Evolutionary conservation across 2,113 vertebrate species (phyloP).

Genomic region (Psilopsiagon aurifrons): DNA sequence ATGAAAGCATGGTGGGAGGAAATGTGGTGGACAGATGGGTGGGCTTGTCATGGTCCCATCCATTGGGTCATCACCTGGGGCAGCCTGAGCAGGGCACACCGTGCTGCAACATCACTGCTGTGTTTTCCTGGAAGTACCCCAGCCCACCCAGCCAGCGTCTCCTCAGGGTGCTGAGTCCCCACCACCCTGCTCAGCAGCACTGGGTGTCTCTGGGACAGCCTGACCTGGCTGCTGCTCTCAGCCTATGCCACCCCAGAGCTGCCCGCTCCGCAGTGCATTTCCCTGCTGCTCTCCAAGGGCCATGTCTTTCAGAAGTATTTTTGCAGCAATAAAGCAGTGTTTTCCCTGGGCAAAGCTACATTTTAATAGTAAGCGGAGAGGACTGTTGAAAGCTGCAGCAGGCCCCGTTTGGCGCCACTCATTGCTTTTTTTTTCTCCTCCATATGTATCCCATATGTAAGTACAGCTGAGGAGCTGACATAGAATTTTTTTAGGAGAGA

Average conservation of each 20-base stretch:
- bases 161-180: neutral
- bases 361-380: slow-evolving; percentile 43
- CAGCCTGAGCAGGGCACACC: neutral
- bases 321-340: slow-evolving; percentile 32
- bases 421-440: neutral
- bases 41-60: neutral
- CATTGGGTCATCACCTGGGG: rapidly evolving
- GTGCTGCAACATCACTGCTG: rapidly evolving
- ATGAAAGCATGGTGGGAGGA: neutral
- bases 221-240: neutral
- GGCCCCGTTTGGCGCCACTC: slow-evolving; percentile 4
- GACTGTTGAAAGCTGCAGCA: slow-evolving; percentile 54
- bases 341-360: slow-evolving; percentile 20
- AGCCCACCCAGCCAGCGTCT: neutral
- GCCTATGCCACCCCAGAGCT: rapidly evolving
- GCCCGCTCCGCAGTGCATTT: rapidly evolving
- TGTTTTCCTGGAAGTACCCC: neutral
- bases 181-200: neutral
- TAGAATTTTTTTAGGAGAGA: neutral
- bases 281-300: neutral
- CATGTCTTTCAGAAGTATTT: neutral
- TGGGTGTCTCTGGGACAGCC: neutral
- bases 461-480: slow-evolving; percentile 43
- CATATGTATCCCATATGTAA: slow-evolving; percentile 64
- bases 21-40: rapidly evolving